Base-by-base conservation (phyloP, 2,113 vertebrate species). In the Pipa parva region DNA sequence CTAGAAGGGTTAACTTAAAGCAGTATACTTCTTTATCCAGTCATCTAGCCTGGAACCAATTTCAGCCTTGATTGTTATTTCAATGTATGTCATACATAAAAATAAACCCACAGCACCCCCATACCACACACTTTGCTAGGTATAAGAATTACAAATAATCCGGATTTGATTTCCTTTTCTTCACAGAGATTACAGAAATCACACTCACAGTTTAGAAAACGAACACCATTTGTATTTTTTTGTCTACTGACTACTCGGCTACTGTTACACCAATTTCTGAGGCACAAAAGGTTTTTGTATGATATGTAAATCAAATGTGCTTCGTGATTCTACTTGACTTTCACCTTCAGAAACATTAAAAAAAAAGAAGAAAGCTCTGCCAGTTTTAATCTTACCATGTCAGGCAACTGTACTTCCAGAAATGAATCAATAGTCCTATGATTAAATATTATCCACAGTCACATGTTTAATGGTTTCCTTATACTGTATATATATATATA, bases 221-320 rank as follows among this genome's bases (percentile, higher is more conserved):
- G 68, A 77, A 78, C 77, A 74, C 60, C 17, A 73, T 76, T 73
- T 80, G 81, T 69, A 63, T 62, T 61, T 57, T 72, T 72, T 85
- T 84, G 76, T 82, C n/a, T n/a, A n/a, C 80, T 83, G 82, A 76
- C 83, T 76, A 71, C 78, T 83, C 81, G 76, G 81, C 80, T 78
- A 52, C 69, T 75, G 73, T 83, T 84, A 83, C 83, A 82, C 74
- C 83, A 84, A 83, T 82, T 83, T 80, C 79, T 79, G 69, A 75
- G 72, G 63, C 71, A 80, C 79, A 83, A 85, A 81, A 80, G 75
- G 76, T 79, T 82, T 83, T 83, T 77, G 75, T 52, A 83, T 75
- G 79, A 77, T 78, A 79, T 63, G 74, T 75, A 79, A 79, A 78
- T 82, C 82, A 82, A 80, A 76, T 79, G 81, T 75, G 83, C 82